phyloP scores from a whole-genome alignment of 2,797 vertebrate species.

The Monodelphis domestica region DNA sequence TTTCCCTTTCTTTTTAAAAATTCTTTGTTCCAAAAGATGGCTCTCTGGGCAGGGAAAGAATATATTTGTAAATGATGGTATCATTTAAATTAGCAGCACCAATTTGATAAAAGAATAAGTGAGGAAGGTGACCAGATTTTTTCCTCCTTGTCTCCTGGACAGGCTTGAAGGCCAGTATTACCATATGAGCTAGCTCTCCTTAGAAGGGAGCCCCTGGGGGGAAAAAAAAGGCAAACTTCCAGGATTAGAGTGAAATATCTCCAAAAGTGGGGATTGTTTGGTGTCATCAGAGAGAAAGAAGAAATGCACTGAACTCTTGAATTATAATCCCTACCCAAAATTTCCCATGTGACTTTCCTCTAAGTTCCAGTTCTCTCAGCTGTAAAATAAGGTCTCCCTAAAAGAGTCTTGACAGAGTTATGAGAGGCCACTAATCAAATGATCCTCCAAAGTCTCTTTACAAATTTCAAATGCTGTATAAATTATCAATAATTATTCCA shows the following conservation, averaged over 20 bases:
- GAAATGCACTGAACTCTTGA: neutral
- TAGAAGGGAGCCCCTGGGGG: neutral
- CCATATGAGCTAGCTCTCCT: neutral
- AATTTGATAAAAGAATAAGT: neutral
- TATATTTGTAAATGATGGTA: neutral
- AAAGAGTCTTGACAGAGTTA: neutral
- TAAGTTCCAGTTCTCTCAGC: neutral
- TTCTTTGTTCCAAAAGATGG: neutral
- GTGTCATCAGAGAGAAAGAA: neutral
- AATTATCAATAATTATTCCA: neutral
- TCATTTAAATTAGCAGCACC: neutral
- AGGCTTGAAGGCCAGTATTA: neutral
- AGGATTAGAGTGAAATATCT: neutral
- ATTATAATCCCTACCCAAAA: neutral
- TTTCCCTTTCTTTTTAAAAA: neutral
- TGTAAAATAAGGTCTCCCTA: neutral
- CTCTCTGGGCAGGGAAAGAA: neutral
- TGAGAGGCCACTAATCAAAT: slow-evolving; percentile 9
- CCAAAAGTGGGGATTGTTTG: rapidly evolving
- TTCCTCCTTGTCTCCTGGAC: neutral
- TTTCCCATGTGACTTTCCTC: neutral
- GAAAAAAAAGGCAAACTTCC: neutral
- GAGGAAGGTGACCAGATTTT: neutral
- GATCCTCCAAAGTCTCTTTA: slow-evolving; percentile 1
- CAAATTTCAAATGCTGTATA: neutral